These are phyloP conservation scores for Alethe castanea DNA, from an alignment of 2,113 vertebrate genomes.

Conservation along the genomic window DNA sequence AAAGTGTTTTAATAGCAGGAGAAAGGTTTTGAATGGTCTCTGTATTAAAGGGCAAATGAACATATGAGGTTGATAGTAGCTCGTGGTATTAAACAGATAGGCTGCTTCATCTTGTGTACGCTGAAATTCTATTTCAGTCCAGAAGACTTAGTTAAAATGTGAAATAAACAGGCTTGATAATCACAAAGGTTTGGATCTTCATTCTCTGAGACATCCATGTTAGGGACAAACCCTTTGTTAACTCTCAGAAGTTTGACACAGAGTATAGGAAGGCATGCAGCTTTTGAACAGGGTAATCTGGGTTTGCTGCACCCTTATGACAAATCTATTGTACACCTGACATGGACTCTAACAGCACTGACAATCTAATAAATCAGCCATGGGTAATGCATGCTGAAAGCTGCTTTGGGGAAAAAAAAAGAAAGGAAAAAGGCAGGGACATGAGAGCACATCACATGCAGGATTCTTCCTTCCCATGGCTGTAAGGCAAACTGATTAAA, in stretches of 20 bases:
- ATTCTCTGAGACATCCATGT: not conserved
- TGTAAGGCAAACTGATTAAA: slow-evolving; percentile 9
- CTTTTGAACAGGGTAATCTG: not conserved
- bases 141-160: not conserved
- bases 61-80: not conserved
- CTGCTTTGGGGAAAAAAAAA: not conserved
- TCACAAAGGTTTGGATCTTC: not conserved
- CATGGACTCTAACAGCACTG: not conserved
- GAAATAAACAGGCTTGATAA: not conserved
- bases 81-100: not conserved
- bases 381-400: not conserved
- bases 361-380: slow-evolving; percentile 32
- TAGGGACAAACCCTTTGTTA: not conserved
- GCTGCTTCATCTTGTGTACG: not conserved
- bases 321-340: not conserved
- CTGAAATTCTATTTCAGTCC: not conserved
- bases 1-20: slow-evolving; percentile 33
- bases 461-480: not conserved
- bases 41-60: slow-evolving; percentile 16
- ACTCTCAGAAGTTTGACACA: not conserved
- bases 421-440: not conserved
- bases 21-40: slow-evolving; percentile 22
- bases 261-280: not conserved
- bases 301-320: not conserved
- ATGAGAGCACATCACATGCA: not conserved